phyloP scores from a whole-genome alignment of 92 coral and sea anemone genomes.

The Pocillopora meandrina region DNA sequence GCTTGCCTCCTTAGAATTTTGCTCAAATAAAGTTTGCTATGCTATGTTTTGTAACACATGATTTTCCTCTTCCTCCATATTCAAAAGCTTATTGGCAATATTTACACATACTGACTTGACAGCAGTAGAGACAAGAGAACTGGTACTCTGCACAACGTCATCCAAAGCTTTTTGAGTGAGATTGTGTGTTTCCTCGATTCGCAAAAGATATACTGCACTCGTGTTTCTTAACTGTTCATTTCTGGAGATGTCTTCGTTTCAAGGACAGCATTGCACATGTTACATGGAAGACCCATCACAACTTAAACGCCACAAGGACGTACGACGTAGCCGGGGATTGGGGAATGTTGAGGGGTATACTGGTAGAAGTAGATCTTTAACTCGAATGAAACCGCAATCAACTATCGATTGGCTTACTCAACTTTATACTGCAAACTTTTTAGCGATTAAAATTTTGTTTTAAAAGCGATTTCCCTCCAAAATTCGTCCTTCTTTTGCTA shows the following conservation, averaged over 20 bases:
- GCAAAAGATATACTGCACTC: conserved; percentile 55
- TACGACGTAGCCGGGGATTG: too few species aligned
- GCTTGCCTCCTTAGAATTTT: conserved; percentile 46
- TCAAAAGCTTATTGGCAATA: conserved; percentile 39
- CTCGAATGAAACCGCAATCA: too few species aligned
- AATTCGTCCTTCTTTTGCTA: too few species aligned
- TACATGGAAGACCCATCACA: neutral
- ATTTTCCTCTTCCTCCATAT: conserved; percentile 17
- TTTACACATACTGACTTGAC: conserved; percentile 43
- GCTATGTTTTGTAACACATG: conserved; percentile 22
- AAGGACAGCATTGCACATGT: too few species aligned
- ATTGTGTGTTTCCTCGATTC: conserved; percentile 52
- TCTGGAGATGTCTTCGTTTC: conserved; percentile 24
- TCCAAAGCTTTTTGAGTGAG: conserved; percentile 52
- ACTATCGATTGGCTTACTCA: too few species aligned
- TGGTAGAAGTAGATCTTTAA: too few species aligned
- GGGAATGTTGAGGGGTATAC: too few species aligned
- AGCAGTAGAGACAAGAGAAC: conserved; percentile 43
- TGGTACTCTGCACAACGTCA: conserved; percentile 50
- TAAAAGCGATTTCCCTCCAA: too few species aligned
- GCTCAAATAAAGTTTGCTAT: conserved; percentile 46
- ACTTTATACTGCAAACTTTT: too few species aligned
- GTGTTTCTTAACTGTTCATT: conserved; percentile 32
- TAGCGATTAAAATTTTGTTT: too few species aligned
- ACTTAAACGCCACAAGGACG: too few species aligned